Base-by-base conservation (phyloP, 2,888 invertebrate genomes). In the Sialis fuliginosa region DNA sequence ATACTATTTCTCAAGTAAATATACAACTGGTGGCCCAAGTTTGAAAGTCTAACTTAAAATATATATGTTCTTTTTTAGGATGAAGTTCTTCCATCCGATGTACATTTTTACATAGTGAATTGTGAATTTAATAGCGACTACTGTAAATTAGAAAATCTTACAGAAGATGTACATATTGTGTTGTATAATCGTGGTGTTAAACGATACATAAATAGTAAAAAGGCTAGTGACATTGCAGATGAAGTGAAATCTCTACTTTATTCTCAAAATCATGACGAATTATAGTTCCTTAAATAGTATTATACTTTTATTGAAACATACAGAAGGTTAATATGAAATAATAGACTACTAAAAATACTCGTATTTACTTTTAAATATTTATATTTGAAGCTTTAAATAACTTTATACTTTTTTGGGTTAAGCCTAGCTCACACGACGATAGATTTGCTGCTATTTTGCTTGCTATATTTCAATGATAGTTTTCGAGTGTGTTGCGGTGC, bases 1-100 rank as follows among this genome's bases (percentile, higher is more conserved):
- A 76, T 52, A 65, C 69, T 52, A 70, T 78, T 42, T 77, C 81
- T 8, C 66, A 72, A 67, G 81, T 80, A 61, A 52, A 72, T 77
- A 22, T 22, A 22, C n/a, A 1, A 68, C 68, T 48, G 65, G 72
- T 39, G 10, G 4, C 39, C 13, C 6, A 13, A 3, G 4, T 2
- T 35, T 2, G 4, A n/a, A 35, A 3, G 35, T 35, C 4, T 35
- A 6, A 0, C n/a, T n/a, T 39, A 6, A 9, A 42, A 12, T 39
- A 22, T 52, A 53, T 33, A 56, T 45, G 57, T 57, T 50, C 56
- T 43, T 12, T 46, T 50, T 43, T 39, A 41, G 9, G 7, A 43
- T 46, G 46, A 35, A 47, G 43, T 41, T 41, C 10, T 6, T 39
- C 30, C 33, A 35, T 6, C 44, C 39, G 42, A 48, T n/a, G 12